Percentiles rank a stretch among this genome's conserved stretches.
Evolutionary conservation across 2,888 invertebrate species (phyloP).

Genomic region (Dicycla oo): DNA sequence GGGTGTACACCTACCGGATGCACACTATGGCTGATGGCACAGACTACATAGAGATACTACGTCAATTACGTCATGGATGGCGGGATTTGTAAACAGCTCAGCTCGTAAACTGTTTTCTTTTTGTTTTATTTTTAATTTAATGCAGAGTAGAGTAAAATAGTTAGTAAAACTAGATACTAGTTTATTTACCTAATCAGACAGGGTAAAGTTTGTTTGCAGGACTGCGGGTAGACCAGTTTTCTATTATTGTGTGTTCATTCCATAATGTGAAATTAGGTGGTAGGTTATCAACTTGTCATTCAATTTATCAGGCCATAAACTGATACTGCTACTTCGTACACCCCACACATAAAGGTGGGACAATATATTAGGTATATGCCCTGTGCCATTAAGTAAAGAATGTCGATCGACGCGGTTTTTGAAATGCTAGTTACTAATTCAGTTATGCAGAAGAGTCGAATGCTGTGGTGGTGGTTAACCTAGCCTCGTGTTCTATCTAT

Average conservation of each 20-base stretch:
- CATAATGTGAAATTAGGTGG: background rate
- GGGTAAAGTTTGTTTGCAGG: background rate
- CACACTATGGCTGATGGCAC: too few species aligned
- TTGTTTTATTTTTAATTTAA: background rate
- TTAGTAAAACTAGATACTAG: background rate
- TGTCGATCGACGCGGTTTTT: background rate
- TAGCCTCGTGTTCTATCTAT: background rate
- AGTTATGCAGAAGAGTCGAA: background rate
- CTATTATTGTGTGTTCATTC: background rate
- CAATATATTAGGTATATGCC: background rate
- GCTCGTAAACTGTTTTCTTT: background rate
- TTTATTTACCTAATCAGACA: background rate
- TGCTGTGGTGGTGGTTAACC: background rate
- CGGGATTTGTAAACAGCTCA: constrained; percentile 15
- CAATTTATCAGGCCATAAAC: background rate
- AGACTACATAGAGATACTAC: too few species aligned
- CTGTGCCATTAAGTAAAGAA: too few species aligned
- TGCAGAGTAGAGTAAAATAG: background rate
- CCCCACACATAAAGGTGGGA: background rate
- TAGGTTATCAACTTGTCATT: background rate
- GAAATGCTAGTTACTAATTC: background rate
- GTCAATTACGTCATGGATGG: background rate
- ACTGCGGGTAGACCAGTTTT: constrained; percentile 1
- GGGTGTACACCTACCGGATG: too few species aligned
- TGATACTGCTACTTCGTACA: background rate